Conservation (phyloP, 2,797 vertebrate genomes). For the Cryptoprocta ferox region DNA sequence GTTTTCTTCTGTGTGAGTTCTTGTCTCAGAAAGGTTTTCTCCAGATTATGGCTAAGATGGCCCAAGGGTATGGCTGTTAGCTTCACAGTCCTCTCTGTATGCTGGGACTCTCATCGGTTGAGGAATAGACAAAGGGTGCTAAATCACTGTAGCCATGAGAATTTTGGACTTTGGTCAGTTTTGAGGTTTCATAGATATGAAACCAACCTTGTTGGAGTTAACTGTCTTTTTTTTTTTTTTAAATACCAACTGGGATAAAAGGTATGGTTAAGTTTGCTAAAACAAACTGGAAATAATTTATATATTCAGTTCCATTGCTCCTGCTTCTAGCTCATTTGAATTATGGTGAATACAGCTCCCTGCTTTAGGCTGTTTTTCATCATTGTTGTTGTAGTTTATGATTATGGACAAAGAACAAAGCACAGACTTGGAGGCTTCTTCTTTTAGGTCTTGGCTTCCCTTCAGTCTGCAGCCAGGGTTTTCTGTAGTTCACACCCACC, state of each 20-base stretch:
- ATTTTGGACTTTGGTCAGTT: background rate
- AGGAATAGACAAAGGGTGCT: background rate
- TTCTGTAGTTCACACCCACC: background rate
- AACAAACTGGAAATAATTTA: background rate
- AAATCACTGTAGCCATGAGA: background rate
- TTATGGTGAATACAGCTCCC: background rate
- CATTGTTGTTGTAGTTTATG: background rate
- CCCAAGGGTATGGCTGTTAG: background rate
- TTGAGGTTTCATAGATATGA: background rate
- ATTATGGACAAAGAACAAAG: background rate
- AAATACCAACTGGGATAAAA: background rate
- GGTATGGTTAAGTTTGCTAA: background rate
- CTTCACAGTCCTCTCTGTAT: background rate
- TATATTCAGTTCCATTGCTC: background rate
- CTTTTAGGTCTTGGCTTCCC: background rate
- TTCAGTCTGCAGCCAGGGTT: background rate
- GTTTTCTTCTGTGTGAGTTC: background rate
- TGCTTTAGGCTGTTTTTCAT: background rate
- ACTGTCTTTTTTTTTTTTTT: background rate
- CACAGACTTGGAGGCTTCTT: background rate
- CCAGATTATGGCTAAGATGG: background rate
- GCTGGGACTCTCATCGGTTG: background rate
- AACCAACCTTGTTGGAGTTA: background rate
- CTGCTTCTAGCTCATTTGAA: background rate
- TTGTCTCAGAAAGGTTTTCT: background rate